phyloP scores from a whole-genome alignment of 1,140 invertebrate genomes.

The Drosophila sturtevanti region DNA sequence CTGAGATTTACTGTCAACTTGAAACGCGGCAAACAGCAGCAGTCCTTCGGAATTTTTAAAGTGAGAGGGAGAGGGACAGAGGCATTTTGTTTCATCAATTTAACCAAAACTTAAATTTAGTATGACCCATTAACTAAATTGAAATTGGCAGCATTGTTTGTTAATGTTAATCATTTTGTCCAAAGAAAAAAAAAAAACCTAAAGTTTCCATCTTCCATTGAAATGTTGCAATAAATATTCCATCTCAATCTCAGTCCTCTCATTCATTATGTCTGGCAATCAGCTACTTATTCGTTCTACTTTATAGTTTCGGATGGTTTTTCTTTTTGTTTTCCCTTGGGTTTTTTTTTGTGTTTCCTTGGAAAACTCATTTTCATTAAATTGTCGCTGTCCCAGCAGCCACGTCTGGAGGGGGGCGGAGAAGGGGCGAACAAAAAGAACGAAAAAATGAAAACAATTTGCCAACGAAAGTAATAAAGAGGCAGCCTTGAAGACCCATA shows the following conservation, averaged over 20 bases:
- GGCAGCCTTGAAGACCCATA: constrained; percentile 42
- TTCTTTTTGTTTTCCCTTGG: not conserved
- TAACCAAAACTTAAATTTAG: not conserved
- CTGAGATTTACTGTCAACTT: constrained; percentile 43
- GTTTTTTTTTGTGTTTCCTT: not conserved
- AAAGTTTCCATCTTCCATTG: not conserved
- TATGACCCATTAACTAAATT: not conserved
- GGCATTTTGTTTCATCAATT: too few relatives aligned
- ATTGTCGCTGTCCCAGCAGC: constrained; percentile 13
- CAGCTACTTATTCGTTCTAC: not conserved
- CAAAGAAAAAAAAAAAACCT: too few relatives aligned
- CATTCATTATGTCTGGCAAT: constrained; percentile 1
- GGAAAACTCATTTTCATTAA: constrained; percentile 53
- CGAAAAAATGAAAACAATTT: constrained; percentile 68
- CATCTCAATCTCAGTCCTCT: constrained; percentile 21
- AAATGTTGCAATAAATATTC: constrained; percentile 12
- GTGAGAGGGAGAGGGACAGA: too few relatives aligned
- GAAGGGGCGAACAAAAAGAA: constrained; percentile 16
- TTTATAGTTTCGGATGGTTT: constrained; percentile 14
- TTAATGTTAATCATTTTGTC: not conserved
- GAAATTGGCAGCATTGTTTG: not conserved
- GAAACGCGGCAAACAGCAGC: constrained; percentile 17
- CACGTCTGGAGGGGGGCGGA: too few relatives aligned
- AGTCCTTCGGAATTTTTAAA: constrained; percentile 30
- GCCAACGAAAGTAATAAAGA: constrained; percentile 59